phyloP scores from a whole-genome alignment of 2,113 vertebrate genomes.

The Hypanus sabinus region DNA sequence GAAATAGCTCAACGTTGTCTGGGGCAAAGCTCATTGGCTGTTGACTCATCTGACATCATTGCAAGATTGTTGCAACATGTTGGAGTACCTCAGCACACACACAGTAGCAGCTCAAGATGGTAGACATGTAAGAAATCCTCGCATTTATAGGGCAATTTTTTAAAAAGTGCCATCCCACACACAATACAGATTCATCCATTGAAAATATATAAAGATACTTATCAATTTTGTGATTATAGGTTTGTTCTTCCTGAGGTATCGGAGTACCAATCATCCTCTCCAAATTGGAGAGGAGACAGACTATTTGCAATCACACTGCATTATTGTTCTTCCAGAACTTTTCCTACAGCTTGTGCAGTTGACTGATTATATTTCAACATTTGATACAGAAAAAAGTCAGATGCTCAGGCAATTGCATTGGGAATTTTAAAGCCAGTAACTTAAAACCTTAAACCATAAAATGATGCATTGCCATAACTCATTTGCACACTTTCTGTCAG shows the following conservation, averaged over 20 bases:
- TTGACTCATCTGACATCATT: not conserved
- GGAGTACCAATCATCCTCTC: not conserved
- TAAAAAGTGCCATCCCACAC: not conserved
- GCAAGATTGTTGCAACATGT: not conserved
- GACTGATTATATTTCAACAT: not conserved
- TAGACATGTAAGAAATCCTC: not conserved
- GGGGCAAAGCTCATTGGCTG: not conserved
- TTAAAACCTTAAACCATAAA: not conserved
- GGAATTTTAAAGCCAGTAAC: not conserved
- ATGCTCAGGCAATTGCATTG: not conserved
- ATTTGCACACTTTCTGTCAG: conserved; percentile 15
- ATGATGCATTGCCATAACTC: not conserved
- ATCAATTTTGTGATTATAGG: not conserved
- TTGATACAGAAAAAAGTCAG: not conserved
- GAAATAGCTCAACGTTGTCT: not conserved
- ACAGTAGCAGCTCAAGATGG: not conserved
- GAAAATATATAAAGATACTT: not conserved
- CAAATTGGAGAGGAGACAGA: not conserved
- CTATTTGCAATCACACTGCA: not conserved
- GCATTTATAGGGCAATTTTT: not conserved
- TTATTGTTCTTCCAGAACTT: conserved; percentile 3
- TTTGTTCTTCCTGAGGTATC: not conserved
- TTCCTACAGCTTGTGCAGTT: not conserved
- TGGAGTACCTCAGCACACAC: too few relatives aligned
- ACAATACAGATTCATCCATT: not conserved